Evolutionary conservation across 2,888 invertebrate species (phyloP), one percentile per base, ranked within the genome.

Genomic region (Dryobota labecula): DNA sequence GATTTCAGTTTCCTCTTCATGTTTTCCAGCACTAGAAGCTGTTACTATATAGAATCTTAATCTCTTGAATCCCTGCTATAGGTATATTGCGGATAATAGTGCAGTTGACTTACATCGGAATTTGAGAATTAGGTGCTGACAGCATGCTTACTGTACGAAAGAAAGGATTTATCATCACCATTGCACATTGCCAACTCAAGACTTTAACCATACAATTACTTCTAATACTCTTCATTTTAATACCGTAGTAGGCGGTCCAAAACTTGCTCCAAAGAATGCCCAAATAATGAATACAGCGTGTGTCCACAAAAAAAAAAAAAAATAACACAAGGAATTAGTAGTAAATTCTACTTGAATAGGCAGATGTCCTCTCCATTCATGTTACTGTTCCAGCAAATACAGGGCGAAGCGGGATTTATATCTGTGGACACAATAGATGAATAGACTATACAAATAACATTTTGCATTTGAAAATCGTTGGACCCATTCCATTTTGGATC

Each of bases 291-390:
- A 41, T 66, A 13, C 84, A 82, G 86, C 83, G 79, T 73, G 85
- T 68, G 83, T 80, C 88, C 85, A 86, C 85, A 87, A 80, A 82
- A 70, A 63, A 70, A 63, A 80, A 84, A 84, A 73, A n/a, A n/a
- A 76, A 70, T 58, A 63, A 78, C 73, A 77, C 71, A 76, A 77
- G 69, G 73, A 82, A 86, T 86, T 86, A 84, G 84, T 86, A 82
- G 76, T 85, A 78, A 78, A 82, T 73, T 84, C 69, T 75, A 41
- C 65, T 72, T 82, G 71, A 84, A 82, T 85, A 51, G 77, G 62
- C 85, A 85, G 85, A 85, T 85, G 85, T 61, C 70, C 60, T 66
- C 62, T 80, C 65, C 63, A 82, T 83, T 79, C 72, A 84, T 67
- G 81, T 82, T 84, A 62, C 70, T 78, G 62, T 80, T 73, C 76